Base-by-base conservation (phyloP, 1,140 invertebrate genomes). In the Wasmannia auropunctata region DNA sequence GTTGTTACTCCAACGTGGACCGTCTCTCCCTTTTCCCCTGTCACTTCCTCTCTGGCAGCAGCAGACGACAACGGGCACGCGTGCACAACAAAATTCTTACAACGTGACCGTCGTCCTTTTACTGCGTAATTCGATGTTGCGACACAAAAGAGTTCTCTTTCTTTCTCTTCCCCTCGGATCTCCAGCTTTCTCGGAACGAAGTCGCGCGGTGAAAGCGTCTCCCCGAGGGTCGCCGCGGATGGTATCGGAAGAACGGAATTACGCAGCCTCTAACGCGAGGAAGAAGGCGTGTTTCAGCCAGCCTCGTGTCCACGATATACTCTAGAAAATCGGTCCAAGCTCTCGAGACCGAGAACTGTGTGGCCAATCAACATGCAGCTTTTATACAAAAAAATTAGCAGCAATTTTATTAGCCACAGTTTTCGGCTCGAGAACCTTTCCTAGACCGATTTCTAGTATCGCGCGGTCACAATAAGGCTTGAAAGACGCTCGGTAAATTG, bases 141-240 rank as follows among this genome's bases (percentile, higher is more conserved):
- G 37, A 60, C 67, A 74, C 31, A 56, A 40, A 43, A 54, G 28
- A 28, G 6, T 5, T 40, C 25, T 72, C 28, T 70, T 40, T 43
- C 25, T 46, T 25, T 37, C 43, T 49, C 7, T 14, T 28, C 28
- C 25, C 2, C 4, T 67, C 11, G 34, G 34, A 65, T 51, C 28
- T 31, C 7, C 11, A 46, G 75, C 67, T 88, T 86, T 83, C 87
- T 79, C 69, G 63, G 43, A 58, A 63, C 56, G 58, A 72, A 84
- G 62, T 77, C 63, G 72, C 63, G 72, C 16, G 87, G 88, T 89
- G 88, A 89, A 89, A 89, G 88, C 85, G 79, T 81, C 67, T 83
- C 79, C 70, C 5, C 25, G 51, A 16, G 19, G 65, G 49, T 70
- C 63, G 51, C 11, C 25, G 22, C 43, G 76, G 76, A 80, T 58